Evolutionary conservation across 30 jellyfish, hydroid and myxozoan species (phyloP).

Genomic region (Hydra vulgaris): DNA sequence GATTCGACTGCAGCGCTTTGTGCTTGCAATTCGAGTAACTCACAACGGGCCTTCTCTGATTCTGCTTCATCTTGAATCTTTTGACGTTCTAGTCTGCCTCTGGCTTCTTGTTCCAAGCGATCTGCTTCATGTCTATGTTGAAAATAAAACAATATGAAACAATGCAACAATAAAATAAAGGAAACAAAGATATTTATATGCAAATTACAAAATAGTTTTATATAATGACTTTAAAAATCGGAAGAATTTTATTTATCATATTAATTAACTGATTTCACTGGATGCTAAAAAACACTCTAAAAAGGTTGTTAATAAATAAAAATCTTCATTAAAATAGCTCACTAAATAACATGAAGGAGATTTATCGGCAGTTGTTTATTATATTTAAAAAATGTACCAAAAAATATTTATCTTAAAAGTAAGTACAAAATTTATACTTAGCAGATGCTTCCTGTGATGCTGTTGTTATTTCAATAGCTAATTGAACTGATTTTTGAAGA

Average conservation of each 20-base stretch:
- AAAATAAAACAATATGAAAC: not conserved
- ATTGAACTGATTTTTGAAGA: constrained; percentile 86
- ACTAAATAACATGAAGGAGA: too few relatives aligned
- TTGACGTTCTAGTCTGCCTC: constrained; percentile 93
- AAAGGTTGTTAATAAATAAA: too few relatives aligned
- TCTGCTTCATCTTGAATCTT: constrained; percentile 94
- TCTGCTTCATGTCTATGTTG: constrained; percentile 90
- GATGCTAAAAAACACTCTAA: too few relatives aligned
- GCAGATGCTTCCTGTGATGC: constrained; percentile 99
- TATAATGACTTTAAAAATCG: too few relatives aligned
- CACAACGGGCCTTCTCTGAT: constrained; percentile 94
- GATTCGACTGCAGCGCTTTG: constrained; percentile 98
- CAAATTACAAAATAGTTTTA: too few relatives aligned
- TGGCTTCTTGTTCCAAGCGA: constrained; percentile 95
- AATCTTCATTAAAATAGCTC: too few relatives aligned
- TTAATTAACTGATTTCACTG: too few relatives aligned
- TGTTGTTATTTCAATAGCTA: constrained; percentile 94
- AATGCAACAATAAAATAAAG: not conserved
- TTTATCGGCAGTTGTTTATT: too few relatives aligned
- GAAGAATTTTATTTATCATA: too few relatives aligned
- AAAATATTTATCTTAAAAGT: too few relatives aligned
- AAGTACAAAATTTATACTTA: constrained; percentile 40
- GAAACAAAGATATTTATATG: too few relatives aligned
- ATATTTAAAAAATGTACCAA: too few relatives aligned
- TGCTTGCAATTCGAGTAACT: constrained; percentile 80